Evolutionary conservation across 2,113 vertebrate genomes (phyloP).

Genomic region (Donacobius atricapilla): DNA sequence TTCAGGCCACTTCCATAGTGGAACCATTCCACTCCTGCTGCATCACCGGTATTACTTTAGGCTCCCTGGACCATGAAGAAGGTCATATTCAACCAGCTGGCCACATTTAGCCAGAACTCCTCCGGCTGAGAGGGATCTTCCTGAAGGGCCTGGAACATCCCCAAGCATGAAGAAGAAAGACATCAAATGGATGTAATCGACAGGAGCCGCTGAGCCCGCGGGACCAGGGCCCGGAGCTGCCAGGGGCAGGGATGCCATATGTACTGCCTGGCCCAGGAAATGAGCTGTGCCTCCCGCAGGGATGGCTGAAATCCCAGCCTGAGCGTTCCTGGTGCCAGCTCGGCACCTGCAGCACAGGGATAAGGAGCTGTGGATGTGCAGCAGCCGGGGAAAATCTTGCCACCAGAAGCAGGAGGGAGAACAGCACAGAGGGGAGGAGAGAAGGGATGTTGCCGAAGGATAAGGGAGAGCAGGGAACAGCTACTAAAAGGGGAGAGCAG

Average conservation of each 20-base stretch:
- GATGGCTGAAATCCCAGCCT: not conserved
- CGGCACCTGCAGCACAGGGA: fast-evolving
- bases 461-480: not conserved
- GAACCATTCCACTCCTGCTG: not conserved
- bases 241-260: not conserved
- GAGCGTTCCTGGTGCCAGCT: not conserved
- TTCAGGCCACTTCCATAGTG: not conserved
- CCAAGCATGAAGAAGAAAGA: not conserved
- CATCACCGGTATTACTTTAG: not conserved
- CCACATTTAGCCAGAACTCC: not conserved
- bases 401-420: not conserved
- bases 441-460: not conserved
- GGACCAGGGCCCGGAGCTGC: not conserved
- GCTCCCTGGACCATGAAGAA: not conserved
- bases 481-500: not conserved
- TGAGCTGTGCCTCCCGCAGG: fast-evolving
- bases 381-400: too few species aligned
- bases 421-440: not conserved
- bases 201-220: fast-evolving
- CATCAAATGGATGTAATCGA: not conserved
- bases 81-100: not conserved
- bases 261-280: not conserved
- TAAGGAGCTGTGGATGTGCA: not conserved
- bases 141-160: not conserved
- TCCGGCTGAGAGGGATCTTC: not conserved